Base-by-base conservation (phyloP, 1,140 invertebrate species). In the Ganaspis sp. region DNA sequence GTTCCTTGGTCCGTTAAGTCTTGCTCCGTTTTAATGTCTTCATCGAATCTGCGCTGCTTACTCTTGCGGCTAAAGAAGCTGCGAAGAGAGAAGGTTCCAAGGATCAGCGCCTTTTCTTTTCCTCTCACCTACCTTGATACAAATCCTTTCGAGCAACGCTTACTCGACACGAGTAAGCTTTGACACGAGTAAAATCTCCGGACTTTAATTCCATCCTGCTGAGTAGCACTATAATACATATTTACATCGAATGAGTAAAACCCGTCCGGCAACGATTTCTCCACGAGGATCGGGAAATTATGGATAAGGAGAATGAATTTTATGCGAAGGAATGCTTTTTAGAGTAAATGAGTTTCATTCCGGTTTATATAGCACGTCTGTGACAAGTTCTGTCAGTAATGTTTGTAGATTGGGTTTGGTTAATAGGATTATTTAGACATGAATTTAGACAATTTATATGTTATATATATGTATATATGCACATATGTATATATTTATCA, bases 21-120 rank as follows among this genome's bases (percentile, higher is more conserved):
- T 85, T 86, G 81, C 84, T 84, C 85, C 84, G 83, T 87, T 86
- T 85, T 87, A 87, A 87, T 87, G 86, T 87, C 86, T 87, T 86
- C 85, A 87, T 87, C 84, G 83, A 80, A 84, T 86, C 84, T 83
- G 82, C 81, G 85, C 78, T 81, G 78, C 80, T n/a, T 29, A 26
- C 58, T 64, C 23, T 26, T 74, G 81, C 77, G 78, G 77, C 74
- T 79, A 75, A 78, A 79, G 75, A 74, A 74, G 9, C n/a, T 40
- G 45, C 38, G 1, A 40, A 69, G 40, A 19, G 26, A 3, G 49
- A 73, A 74, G 42, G 21, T 40, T n/a, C 12, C 3, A 69, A 29
- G 42, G 23, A n/a, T 34, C 26, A 21, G 58, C 21, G 12, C 54
- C 26, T 34, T 64, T n/a, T 29, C 23, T 6, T 26, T 29, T 26